phyloP scores from a whole-genome alignment of 2,888 invertebrate genomes.

The Omphaloscelis lunosa region DNA sequence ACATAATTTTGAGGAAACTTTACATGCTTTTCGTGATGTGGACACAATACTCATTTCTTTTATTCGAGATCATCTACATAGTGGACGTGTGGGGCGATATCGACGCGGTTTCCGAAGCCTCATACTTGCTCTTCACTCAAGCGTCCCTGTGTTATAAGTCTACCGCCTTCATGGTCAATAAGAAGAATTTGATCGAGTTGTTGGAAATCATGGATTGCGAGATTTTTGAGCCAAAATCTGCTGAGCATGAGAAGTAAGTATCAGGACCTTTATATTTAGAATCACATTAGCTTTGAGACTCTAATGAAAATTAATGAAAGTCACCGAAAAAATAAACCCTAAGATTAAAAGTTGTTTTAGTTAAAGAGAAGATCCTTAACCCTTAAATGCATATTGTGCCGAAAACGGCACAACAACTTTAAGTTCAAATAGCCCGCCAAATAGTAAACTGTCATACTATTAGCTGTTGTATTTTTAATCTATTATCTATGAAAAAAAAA shows the following conservation, averaged over 20 bases:
- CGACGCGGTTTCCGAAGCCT: constrained; percentile 82
- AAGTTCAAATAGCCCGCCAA: no score
- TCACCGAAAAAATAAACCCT: background rate
- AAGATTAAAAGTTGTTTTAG: background rate
- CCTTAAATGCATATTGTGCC: no score
- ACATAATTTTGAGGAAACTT: constrained; percentile 66
- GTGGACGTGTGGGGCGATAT: constrained; percentile 82
- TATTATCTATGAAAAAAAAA: no score
- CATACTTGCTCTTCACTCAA: constrained; percentile 83
- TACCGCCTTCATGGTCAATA: constrained; percentile 78
- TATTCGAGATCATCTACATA: constrained; percentile 83
- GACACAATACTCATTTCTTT: constrained; percentile 79
- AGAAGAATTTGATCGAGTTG: constrained; percentile 72
- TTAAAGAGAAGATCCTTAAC: background rate
- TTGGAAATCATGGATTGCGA: constrained; percentile 76
- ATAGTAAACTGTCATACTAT: no score
- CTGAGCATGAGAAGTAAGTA: constrained; percentile 77
- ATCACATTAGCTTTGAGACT: background rate
- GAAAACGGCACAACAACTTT: no score
- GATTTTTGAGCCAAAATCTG: constrained; percentile 74
- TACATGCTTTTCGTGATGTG: constrained; percentile 76
- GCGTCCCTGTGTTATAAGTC: constrained; percentile 83
- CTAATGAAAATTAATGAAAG: background rate
- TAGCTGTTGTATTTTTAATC: no score
- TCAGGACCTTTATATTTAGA: background rate